phyloP scores from a whole-genome alignment of 2,797 vertebrate genomes.

The Carcharodon carcharias region DNA sequence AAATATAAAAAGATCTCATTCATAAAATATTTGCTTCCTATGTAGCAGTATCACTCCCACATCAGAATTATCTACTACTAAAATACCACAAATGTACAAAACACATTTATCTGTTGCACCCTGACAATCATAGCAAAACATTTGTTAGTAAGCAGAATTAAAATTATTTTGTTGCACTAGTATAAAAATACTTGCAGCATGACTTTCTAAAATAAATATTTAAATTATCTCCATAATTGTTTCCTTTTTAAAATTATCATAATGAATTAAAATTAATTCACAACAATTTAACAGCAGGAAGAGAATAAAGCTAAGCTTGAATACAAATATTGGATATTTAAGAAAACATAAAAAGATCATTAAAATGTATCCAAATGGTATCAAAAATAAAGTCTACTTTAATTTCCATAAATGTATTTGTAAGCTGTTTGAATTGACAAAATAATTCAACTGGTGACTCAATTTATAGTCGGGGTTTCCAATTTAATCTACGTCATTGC shows the following conservation, averaged over 20 bases:
- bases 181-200: neutral
- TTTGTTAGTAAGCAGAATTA: neutral
- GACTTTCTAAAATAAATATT: conserved; percentile 1
- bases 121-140: neutral
- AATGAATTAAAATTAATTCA: neutral
- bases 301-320: neutral
- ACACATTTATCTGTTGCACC: neutral
- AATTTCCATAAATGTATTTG: neutral
- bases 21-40: conserved; percentile 20
- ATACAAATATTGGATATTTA: neutral
- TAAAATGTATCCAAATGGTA: neutral
- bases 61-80: neutral
- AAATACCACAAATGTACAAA: neutral
- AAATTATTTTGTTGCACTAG: neutral
- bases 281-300: neutral
- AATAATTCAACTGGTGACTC: neutral
- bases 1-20: conserved; percentile 32
- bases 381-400: neutral
- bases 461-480: neutral
- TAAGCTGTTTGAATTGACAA: neutral
- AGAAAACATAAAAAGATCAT: neutral
- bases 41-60: no score
- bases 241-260: neutral
- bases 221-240: neutral
- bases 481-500: neutral